Evolutionary conservation across 2,888 invertebrate species (phyloP), one percentile per base, ranked within the genome.

Genomic region (Cheilosia urbana): DNA sequence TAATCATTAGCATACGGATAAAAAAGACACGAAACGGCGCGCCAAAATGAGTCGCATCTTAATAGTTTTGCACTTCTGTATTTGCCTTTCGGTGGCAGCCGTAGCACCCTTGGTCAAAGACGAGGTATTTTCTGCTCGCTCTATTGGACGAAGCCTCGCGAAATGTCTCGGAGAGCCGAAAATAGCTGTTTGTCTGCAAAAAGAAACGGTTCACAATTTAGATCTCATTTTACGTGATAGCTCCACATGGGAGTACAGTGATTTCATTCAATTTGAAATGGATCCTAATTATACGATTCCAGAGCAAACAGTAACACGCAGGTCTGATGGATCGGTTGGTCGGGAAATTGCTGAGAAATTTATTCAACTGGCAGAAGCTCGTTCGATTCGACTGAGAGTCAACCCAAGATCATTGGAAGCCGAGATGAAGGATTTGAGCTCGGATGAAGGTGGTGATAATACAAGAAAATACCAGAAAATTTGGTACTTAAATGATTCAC

Each of bases 151-250:
- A 19, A 47, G 88, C 45, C 66, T 92, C 69, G 89, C 89, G 9
- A 88, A 89, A 19, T 92, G 92, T 53, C 82, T 92, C 19, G 87
- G 87, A 1, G 87, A 88, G 2, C 30, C 79, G 3, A 62, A 73
- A 51, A 89, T 87, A 17, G 72, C 84, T 72, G 87, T 89, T 27
- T 94, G 94, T 85, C 83, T 94, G n/a, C 92, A 92, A 72, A 91
- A 90, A 75, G 90, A 91, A 84, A 89, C 92, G 0, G 87, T 93
- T 49, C 89, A 91, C 6, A 81, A 91, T 11, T 88, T 94, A 55
- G 93, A 93, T 80, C 90, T 91, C 11, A 93, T 93, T 2, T 89
- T 93, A 9, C 88, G 88, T 85, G 92, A 91, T 72, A 91, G 92
- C 72, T 89, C 87, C 40, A 91, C 91, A 2, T 92, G 92, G 92